phyloP scores from a whole-genome alignment of 2,888 invertebrate species.

The Pycnomerus fuliginosus region DNA sequence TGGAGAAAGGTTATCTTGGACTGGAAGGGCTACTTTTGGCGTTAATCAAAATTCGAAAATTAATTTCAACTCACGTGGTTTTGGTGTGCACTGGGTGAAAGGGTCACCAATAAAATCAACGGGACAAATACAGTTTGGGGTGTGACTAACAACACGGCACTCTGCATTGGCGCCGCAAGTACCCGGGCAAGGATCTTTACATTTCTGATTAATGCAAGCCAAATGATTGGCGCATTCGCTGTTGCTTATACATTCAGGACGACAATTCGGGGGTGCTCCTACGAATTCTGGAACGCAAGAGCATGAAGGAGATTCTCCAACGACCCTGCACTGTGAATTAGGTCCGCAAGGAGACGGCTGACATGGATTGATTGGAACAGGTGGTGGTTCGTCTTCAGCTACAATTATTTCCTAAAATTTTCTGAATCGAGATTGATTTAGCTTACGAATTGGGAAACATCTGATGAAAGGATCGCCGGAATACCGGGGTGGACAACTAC shows the following conservation, averaged over 20 bases:
- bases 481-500: conserved; percentile 66
- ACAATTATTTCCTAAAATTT: conserved; percentile 8
- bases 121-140: conserved; percentile 69
- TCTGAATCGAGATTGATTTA: too few species aligned
- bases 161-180: conserved; percentile 72
- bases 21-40: conserved; percentile 60
- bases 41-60: conserved; percentile 33
- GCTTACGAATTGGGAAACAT: conserved; percentile 55
- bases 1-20: conserved; percentile 58
- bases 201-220: conserved; percentile 77
- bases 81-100: conserved; percentile 61
- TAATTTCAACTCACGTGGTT: conserved; percentile 33
- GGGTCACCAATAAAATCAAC: conserved; percentile 74
- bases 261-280: conserved; percentile 74
- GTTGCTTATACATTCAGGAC: conserved; percentile 78
- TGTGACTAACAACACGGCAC: conserved; percentile 74
- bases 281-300: conserved; percentile 68
- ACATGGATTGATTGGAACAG: conserved; percentile 64
- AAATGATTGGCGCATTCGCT: conserved; percentile 68
- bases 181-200: conserved; percentile 71
- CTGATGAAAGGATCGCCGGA: conserved; percentile 76
- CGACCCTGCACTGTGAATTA: conserved; percentile 69
- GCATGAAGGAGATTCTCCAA: conserved; percentile 69
- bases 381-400: conserved; percentile 41
- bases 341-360: conserved; percentile 80